phyloP scores from a whole-genome alignment of 2,113 vertebrate species.

The Corythornis madagascariensis region DNA sequence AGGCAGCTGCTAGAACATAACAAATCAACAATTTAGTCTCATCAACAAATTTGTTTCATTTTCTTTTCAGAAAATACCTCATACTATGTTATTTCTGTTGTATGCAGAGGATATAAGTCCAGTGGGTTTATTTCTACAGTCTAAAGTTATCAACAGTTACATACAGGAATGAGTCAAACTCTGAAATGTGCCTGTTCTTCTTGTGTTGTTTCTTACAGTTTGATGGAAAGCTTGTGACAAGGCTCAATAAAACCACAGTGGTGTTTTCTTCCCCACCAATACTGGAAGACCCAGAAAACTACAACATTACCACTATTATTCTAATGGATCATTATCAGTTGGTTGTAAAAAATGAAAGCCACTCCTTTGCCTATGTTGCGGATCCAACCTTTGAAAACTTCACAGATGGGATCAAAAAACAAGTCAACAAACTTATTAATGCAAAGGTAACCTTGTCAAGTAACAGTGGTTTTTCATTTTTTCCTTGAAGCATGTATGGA shows the following conservation, averaged over 20 bases:
- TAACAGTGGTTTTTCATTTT: neutral
- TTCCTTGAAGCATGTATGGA: neutral
- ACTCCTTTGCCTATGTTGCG: constrained; percentile 83
- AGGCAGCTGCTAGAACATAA: neutral
- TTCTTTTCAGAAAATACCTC: neutral
- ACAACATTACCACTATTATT: constrained; percentile 77
- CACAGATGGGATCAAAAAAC: constrained; percentile 80
- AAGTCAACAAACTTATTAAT: constrained; percentile 84
- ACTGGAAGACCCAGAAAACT: constrained; percentile 73
- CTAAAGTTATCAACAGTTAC: neutral
- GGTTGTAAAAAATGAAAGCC: constrained; percentile 73
- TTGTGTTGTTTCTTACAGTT: constrained; percentile 72
- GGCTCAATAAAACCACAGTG: constrained; percentile 80
- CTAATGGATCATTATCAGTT: constrained; percentile 83
- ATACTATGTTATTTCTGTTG: neutral
- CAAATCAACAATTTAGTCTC: neutral
- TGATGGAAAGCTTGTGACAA: constrained; percentile 48
- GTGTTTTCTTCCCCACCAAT: constrained; percentile 85
- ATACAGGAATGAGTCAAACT: neutral
- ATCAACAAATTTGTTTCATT: neutral
- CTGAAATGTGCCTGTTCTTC: neutral
- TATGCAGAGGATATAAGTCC: neutral
- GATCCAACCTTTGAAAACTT: constrained; percentile 87
- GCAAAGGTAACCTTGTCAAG: constrained; percentile 72
- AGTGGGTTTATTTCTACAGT: neutral